Conservation (phyloP, 2,888 invertebrate genomes). For the Timema podura region DNA sequence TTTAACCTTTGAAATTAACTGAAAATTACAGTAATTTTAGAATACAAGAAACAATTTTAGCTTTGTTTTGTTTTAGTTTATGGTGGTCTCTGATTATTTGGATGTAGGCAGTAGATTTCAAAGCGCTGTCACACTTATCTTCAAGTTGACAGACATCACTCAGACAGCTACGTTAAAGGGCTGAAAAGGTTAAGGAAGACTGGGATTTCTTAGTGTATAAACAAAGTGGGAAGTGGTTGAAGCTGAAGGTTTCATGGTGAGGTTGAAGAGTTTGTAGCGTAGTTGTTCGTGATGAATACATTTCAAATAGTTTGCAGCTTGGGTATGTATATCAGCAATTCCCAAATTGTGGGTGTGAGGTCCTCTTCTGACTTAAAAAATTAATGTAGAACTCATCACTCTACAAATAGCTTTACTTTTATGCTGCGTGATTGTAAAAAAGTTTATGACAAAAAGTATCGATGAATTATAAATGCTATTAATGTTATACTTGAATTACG, state of each 20-base stretch:
- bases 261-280: background rate
- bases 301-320: background rate
- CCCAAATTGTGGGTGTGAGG: conserved; percentile 21
- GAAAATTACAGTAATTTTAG: background rate
- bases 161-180: conserved; percentile 63
- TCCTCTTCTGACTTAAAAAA: too few relatives aligned
- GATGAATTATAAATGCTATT: too few relatives aligned
- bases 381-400: too few relatives aligned
- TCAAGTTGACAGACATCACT: conserved; percentile 66
- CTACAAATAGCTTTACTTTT: too few relatives aligned
- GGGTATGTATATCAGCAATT: too few relatives aligned
- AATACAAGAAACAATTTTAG: too few relatives aligned
- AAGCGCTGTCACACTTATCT: conserved; percentile 57
- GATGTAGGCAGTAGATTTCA: conserved; percentile 66
- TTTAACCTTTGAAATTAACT: conserved; percentile 11
- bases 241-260: background rate
- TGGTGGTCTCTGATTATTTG: conserved; percentile 74
- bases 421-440: too few relatives aligned
- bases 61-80: conserved; percentile 32
- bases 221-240: too few relatives aligned
- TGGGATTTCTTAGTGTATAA: background rate
- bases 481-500: too few relatives aligned
- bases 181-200: conserved; percentile 63
- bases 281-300: background rate
- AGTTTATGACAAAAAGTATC: too few relatives aligned